These are phyloP conservation scores for Petaurus breviceps DNA, from an alignment of 2,113 vertebrate species.

Conservation along the genomic window DNA sequence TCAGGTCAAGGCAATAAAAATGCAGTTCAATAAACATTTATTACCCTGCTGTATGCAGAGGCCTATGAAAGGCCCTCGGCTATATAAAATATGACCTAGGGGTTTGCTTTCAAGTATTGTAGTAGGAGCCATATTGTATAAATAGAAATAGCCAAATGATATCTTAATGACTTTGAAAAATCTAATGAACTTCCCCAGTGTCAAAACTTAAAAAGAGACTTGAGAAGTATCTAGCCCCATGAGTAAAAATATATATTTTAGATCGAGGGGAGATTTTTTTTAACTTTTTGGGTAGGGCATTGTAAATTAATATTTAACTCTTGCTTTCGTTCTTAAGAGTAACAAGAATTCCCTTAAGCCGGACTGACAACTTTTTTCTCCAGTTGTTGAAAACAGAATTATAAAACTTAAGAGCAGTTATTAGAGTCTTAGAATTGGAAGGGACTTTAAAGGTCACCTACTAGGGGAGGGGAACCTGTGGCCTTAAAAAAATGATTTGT, in stretches of 20 bases:
- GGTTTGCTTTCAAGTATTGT: background rate
- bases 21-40: background rate
- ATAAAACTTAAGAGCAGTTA: background rate
- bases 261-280: background rate
- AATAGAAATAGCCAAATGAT: background rate
- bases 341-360: background rate
- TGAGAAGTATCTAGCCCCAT: background rate
- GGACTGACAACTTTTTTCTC: background rate
- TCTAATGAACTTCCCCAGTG: background rate
- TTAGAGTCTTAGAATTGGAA: background rate
- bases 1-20: conserved; percentile 1
- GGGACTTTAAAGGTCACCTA: background rate
- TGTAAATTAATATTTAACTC: background rate
- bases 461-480: no score
- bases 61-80: background rate
- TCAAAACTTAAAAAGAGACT: background rate
- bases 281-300: background rate
- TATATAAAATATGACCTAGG: background rate
- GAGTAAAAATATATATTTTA: background rate
- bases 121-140: background rate
- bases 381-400: background rate
- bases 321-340: background rate
- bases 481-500: no score
- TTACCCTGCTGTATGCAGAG: background rate
- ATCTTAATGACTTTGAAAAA: background rate